A percentile compares a stretch with the other conserved stretches of the same genome.
Conservation (phyloP, 2,113 vertebrate species). For the Amazona guildingii region DNA sequence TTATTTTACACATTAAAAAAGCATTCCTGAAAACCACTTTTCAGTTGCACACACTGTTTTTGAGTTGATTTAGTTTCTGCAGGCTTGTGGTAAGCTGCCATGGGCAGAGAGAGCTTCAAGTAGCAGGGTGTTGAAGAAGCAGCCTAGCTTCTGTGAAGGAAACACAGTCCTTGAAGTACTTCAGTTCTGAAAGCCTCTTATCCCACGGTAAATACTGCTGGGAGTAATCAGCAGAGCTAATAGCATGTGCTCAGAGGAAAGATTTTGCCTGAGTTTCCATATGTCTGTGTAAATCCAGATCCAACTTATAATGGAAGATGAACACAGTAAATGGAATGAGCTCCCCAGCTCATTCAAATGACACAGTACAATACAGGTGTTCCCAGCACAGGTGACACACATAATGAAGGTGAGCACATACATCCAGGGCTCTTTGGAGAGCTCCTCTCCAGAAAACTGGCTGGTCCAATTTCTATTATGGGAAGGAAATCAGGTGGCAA, state of each 20-base stretch:
- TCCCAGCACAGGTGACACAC: not conserved
- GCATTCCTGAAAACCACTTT: constrained; percentile 17
- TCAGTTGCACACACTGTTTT: not conserved
- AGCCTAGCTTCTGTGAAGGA: constrained; percentile 10
- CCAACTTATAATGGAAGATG: not conserved
- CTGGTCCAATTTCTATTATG: not conserved
- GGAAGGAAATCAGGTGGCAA: not conserved
- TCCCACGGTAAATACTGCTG: constrained; percentile 3
- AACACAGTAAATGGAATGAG: not conserved
- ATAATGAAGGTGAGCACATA: not conserved
- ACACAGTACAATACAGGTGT: not conserved
- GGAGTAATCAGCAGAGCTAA: constrained; percentile 27
- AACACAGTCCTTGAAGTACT: constrained; percentile 40
- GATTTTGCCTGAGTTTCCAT: not conserved
- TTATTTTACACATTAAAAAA: constrained; percentile 28
- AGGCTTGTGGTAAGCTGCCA: not conserved
- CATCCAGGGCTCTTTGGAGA: not conserved
- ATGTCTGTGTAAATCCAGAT: not conserved
- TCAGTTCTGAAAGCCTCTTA: constrained; percentile 46
- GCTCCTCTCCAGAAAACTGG: not conserved
- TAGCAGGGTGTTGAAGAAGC: constrained; percentile 11
- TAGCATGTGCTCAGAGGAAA: not conserved
- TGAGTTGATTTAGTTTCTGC: not conserved
- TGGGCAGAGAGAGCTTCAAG: constrained; percentile 20
- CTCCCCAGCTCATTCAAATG: not conserved